Conservation (phyloP, 2,797 vertebrate species). For the Cacajao melanocephalus region DNA sequence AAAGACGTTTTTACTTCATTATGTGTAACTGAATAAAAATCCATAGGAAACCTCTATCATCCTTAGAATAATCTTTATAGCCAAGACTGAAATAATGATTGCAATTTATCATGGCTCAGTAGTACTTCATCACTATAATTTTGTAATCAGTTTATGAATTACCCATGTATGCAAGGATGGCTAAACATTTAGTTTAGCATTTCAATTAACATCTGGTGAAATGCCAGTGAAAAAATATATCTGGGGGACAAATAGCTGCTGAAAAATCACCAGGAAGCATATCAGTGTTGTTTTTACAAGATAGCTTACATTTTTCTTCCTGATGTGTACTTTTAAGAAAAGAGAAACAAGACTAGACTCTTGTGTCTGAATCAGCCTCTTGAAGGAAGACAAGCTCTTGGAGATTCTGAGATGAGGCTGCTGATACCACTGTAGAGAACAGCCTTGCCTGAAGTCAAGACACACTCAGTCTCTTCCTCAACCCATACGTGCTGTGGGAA, state of each 20-base stretch:
- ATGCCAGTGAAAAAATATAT: background rate
- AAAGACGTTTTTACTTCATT: background rate
- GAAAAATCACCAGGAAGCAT: conserved; percentile 27
- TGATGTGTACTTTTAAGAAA: background rate
- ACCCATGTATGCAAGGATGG: background rate
- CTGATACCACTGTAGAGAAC: background rate
- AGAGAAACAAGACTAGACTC: background rate
- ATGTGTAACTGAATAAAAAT: background rate
- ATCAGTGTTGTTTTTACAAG: background rate
- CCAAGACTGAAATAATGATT: conserved; percentile 21
- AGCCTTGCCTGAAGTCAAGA: background rate
- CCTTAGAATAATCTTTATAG: conserved; percentile 20
- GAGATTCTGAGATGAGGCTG: background rate
- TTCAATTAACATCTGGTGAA: background rate
- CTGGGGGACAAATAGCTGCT: background rate
- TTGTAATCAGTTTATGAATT: conserved; percentile 5
- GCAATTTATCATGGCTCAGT: background rate
- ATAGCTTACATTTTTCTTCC: background rate
- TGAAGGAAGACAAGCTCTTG: background rate
- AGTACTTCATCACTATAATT: background rate
- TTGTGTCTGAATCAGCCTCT: background rate
- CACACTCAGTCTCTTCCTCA: background rate
- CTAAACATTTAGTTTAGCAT: background rate
- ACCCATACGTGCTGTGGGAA: accelerated
- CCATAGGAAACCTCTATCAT: background rate